Evolutionary conservation across 2,888 invertebrate genomes (phyloP), one percentile per base, ranked within the genome.

Genomic region (Drosophila limbata): DNA sequence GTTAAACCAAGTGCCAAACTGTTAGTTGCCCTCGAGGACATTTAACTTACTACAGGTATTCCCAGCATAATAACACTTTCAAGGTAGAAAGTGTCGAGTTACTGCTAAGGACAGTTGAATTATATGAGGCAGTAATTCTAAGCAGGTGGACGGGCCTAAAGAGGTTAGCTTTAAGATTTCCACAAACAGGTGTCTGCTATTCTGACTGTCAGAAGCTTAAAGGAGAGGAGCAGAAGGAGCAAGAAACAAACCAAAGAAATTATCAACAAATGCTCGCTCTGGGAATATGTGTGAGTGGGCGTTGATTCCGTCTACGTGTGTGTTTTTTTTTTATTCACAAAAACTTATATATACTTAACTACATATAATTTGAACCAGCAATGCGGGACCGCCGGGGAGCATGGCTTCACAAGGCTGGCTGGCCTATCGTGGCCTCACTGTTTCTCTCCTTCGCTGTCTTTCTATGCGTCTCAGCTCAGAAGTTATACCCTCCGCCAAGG

Each of bases 101-200:
- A 47, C 42, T 51, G 35, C 17, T 28, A 3, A 9, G 52, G 28
- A 45, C 53, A 61, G 62, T 31, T 53, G 39, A 39, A 56, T 56
- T 56, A 63, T 56, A 39, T 48, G 39, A 40, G 45, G 15, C 31
- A 25, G 31, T 11, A 28, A 21, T 31, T 48, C 47, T 21, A 17
- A 63, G 47, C 33, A 48, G 33, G 33, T 40, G 47, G 39, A 25
- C 13, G 50, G 53, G 21, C 10, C 25, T 1, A 19, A 35, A 65
- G 35, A 39, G 50, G 53, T 21, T 13, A 51, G 42, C n/a, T 56
- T 50, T 55, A 69, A 69, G 77, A 85, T 72, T 82, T 77, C 69
- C 37, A 66, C 44, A 68, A 42, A 48, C 31, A 61, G 25, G 57
- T 40, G 37, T 60, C 45, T 37, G 71, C 55, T 69, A 75, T 82